Evolutionary conservation across 23 tunicate species (phyloP).

Genomic region (Diplosoma virens): DNA sequence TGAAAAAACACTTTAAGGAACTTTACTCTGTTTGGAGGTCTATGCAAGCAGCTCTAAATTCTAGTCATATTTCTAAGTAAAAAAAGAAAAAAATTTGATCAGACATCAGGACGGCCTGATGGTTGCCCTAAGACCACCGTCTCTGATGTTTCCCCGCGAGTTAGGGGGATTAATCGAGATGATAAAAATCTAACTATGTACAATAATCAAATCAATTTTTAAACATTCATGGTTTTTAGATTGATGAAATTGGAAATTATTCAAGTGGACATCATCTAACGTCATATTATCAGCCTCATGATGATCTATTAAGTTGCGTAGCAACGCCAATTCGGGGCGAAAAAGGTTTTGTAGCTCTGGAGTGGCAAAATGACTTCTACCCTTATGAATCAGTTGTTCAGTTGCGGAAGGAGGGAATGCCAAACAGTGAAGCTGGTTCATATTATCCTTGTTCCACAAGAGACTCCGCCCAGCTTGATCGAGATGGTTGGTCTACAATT

Average conservation of each 20-base stretch:
- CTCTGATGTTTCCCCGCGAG: too few relatives aligned
- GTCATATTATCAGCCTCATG: conserved; percentile 5
- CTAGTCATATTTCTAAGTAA: too few relatives aligned
- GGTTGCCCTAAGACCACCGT: too few relatives aligned
- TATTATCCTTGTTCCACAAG: background rate
- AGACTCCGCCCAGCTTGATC: background rate
- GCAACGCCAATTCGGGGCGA: background rate
- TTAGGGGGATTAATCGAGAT: too few relatives aligned
- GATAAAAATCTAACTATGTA: too few relatives aligned
- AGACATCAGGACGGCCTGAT: too few relatives aligned
- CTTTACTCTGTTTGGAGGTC: too few relatives aligned
- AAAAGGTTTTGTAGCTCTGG: background rate
- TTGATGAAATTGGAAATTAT: conserved; percentile 4
- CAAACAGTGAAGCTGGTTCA: background rate
- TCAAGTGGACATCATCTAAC: background rate
- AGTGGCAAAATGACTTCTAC: conserved; percentile 1
- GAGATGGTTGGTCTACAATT: conserved; percentile 3
- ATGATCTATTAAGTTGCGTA: conserved; percentile 3
- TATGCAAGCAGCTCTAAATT: too few relatives aligned
- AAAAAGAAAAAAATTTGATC: too few relatives aligned
- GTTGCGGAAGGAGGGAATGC: background rate
- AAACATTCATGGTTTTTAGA: background rate
- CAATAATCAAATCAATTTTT: too few relatives aligned
- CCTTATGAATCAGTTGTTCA: conserved; percentile 1
- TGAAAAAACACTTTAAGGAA: too few relatives aligned